Evolutionary conservation across 1,140 invertebrate species (phyloP), one percentile per base, ranked within the genome.

Genomic region (Gonioctena quinquepunctata): DNA sequence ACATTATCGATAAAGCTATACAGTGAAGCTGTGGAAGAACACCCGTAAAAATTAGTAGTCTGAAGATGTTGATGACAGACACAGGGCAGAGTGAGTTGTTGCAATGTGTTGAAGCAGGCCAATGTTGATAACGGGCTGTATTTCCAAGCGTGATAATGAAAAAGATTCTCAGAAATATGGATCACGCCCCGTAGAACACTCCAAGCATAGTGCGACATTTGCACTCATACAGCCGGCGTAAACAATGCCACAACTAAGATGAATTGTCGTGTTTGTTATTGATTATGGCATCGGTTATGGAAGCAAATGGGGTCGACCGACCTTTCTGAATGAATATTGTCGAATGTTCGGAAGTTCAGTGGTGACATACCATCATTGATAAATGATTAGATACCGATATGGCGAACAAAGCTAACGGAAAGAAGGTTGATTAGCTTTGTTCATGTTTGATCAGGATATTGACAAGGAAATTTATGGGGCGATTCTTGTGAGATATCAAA

Each of bases 201-300:
- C 68, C 61, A 70, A 70, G n/a, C n/a, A n/a, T n/a, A 61, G 65
- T 66, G 61, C 57, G 64, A 59, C 69, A 71, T 66, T 71, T 71
- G 70, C 70, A 71, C 63, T 71, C 64, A 60, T 71, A 68, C 67
- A 71, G 70, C 67, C 62, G 63, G 66, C 60, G 65, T 59, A 67
- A 68, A 71, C 65, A 71, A 71, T 42, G 33, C 33, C 33, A 42
- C 70, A 68, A 72, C 65, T 72, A 68, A 68, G 67, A 72, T 72
- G 70, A 72, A 68, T 72, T 68, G 70, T 68, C 49, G 66, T 59
- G 70, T 66, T 71, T 61, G 66, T 62, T 67, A 71, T 67, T 71
- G 62, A 62, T 66, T 60, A 67, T 67, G 66, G 66, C 16, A 54
- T 63, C 3, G 22, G 60, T 60, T 64, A 48, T 61, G 62, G 62